Percentiles rank a stretch among this genome's conserved stretches.
These are phyloP conservation scores for Macaria liturata DNA, from an alignment of 2,888 invertebrate genomes.

Conservation along the genomic window DNA sequence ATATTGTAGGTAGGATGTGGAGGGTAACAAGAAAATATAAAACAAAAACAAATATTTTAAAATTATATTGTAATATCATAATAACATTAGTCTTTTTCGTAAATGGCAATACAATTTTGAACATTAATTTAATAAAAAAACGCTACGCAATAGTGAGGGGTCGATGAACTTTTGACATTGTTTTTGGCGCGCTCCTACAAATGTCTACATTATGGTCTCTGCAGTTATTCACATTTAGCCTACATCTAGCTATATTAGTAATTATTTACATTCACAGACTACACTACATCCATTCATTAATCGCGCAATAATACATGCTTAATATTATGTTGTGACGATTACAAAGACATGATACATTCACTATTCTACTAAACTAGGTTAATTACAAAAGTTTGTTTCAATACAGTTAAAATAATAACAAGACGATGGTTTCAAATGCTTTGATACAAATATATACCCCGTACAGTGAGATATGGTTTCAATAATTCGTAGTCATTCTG, in stretches of 20 bases:
- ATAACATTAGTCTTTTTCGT: constrained; percentile 77
- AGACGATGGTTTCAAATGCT: constrained; percentile 10
- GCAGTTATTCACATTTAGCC: not conserved
- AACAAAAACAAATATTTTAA: constrained; percentile 51
- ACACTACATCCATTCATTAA: too few species aligned
- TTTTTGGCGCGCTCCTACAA: constrained; percentile 27
- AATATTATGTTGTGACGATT: constrained; percentile 25
- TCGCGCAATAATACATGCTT: too few species aligned
- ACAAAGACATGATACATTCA: too few species aligned
- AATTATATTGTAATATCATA: constrained; percentile 50
- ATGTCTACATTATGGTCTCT: constrained; percentile 22
- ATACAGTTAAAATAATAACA: constrained; percentile 12
- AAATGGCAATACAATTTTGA: constrained; percentile 80
- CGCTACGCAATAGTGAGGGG: constrained; percentile 44
- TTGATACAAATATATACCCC: constrained; percentile 4
- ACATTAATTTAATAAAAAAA: constrained; percentile 64
- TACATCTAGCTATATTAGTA: constrained; percentile 5
- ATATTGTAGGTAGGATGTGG: too few species aligned
- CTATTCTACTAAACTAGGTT: constrained; percentile 2
- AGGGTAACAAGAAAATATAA: constrained; percentile 32
- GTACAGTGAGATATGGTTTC: too few species aligned
- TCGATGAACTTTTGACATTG: constrained; percentile 34
- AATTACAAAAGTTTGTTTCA: constrained; percentile 15
- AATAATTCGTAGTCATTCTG: too few species aligned
- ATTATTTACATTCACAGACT: constrained; percentile 8